A percentile compares a stretch with the other conserved stretches of the same genome.
phyloP scores from a whole-genome alignment of 2,797 vertebrate genomes.

The Alfaro cultratus region DNA sequence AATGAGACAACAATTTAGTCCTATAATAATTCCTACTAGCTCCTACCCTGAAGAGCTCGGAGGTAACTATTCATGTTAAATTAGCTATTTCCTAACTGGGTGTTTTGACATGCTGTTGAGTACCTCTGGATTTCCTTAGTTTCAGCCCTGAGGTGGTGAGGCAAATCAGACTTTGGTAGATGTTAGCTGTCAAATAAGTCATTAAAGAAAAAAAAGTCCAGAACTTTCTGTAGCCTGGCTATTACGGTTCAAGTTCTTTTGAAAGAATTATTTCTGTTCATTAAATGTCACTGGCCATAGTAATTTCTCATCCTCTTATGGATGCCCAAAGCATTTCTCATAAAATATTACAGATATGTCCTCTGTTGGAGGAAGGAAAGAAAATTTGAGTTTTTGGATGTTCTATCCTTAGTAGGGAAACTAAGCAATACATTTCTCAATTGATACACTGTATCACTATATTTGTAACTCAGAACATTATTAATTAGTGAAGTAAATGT shows the following conservation, averaged over 20 bases:
- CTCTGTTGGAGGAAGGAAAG: conserved; percentile 18
- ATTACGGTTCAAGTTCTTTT: conserved; percentile 18
- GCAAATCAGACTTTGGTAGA: conserved; percentile 20
- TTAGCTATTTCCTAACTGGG: conserved; percentile 50
- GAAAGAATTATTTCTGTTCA: conserved; percentile 16
- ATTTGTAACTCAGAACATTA: conserved; percentile 44
- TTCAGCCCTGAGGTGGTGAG: conserved; percentile 29
- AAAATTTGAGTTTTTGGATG: conserved; percentile 21
- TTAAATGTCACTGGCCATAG: conserved; percentile 1
- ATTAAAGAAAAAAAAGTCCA: conserved; percentile 11
- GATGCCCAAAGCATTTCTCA: conserved; percentile 13
- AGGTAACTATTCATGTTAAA: conserved; percentile 45
- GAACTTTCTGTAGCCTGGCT: conserved; percentile 1
- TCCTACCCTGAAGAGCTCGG: conserved; percentile 35
- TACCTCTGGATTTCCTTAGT: conserved; percentile 52
- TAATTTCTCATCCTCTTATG: background rate
- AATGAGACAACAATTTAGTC: conserved; percentile 43
- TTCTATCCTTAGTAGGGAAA: conserved; percentile 24
- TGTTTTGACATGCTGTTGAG: conserved; percentile 46
- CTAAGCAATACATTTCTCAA: conserved; percentile 64
- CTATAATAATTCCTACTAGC: conserved; percentile 21
- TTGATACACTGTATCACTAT: conserved; percentile 56
- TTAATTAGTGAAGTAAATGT: conserved; percentile 29
- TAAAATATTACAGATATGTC: conserved; percentile 13
- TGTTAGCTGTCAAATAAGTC: conserved; percentile 10